A percentile compares a stretch with the other conserved stretches of the same genome.
phyloP scores from a whole-genome alignment of 2,797 vertebrate species.

The Gymnoscopelus braueri region DNA sequence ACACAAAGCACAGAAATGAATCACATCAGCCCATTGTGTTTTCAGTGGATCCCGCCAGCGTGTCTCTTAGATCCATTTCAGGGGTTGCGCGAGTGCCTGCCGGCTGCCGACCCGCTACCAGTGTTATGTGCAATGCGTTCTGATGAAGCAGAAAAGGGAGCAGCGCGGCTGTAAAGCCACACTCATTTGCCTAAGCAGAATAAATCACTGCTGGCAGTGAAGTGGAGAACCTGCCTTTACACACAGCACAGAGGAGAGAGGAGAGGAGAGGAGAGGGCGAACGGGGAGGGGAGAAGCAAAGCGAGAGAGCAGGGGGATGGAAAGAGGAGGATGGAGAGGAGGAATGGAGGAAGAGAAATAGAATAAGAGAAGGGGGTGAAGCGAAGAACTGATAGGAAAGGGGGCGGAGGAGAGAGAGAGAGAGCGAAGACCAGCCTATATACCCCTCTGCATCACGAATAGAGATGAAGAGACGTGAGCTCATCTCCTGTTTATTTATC shows the following conservation, averaged over 20 bases:
- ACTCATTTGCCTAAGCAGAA: constrained; percentile 78
- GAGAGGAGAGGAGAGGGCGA: constrained; percentile 8
- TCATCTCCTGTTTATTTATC: constrained; percentile 20
- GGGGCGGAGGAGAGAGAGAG: not conserved
- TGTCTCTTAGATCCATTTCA: constrained; percentile 75
- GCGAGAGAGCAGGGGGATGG: constrained; percentile 21
- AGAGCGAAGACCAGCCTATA: not conserved
- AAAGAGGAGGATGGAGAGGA: constrained; percentile 23
- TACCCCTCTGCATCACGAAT: constrained; percentile 19
- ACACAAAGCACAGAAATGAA: constrained; percentile 66
- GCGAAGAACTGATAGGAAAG: not conserved
- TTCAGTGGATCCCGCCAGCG: constrained; percentile 64
- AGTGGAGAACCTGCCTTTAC: constrained; percentile 67
- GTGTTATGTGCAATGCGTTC: constrained; percentile 74
- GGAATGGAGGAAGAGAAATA: constrained; percentile 13
- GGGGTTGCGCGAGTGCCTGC: constrained; percentile 66
- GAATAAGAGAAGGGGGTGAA: constrained; percentile 22
- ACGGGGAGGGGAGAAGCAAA: not conserved
- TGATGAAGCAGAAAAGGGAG: constrained; percentile 77
- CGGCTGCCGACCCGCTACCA: constrained; percentile 68
- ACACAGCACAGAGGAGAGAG: constrained; percentile 38
- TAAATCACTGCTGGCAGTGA: constrained; percentile 77
- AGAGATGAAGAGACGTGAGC: constrained; percentile 16
- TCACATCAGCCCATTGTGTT: constrained; percentile 65
- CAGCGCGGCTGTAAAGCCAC: constrained; percentile 70